Conservation (phyloP, 2,797 vertebrate genomes). For the Darevskia nairensis region DNA sequence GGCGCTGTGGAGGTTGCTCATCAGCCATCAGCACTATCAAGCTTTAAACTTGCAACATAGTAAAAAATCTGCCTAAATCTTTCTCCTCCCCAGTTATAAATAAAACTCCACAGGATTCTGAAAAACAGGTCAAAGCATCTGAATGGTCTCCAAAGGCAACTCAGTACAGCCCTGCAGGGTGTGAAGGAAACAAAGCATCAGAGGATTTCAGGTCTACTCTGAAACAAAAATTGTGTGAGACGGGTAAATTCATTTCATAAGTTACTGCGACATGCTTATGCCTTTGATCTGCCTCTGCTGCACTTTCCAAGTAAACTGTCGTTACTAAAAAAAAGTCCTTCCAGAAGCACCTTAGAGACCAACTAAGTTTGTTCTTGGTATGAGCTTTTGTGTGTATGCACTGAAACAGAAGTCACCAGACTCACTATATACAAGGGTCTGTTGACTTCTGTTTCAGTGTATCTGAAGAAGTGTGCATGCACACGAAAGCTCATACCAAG, state of each 20-base stretch:
- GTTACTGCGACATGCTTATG: not conserved
- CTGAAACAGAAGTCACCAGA: too few relatives aligned
- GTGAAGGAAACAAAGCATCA: not conserved
- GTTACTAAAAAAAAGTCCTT: not conserved
- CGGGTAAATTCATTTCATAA: not conserved
- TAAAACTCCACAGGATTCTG: not conserved
- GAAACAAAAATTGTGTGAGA: conserved; percentile 2
- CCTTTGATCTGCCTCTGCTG: not conserved
- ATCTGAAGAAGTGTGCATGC: too few relatives aligned
- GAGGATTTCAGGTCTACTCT: not conserved
- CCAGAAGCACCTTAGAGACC: too few relatives aligned
- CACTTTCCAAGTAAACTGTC: not conserved
- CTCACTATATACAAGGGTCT: too few relatives aligned
- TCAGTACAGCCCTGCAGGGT: not conserved
- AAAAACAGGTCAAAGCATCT: not conserved
- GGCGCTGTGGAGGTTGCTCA: too few relatives aligned
- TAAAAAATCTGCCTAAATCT: not conserved
- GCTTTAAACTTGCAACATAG: not conserved
- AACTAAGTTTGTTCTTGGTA: too few relatives aligned
- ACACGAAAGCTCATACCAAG: too few relatives aligned
- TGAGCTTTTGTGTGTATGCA: too few relatives aligned
- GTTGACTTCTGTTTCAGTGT: too few relatives aligned
- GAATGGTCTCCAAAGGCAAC: not conserved
- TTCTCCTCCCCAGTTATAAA: not conserved
- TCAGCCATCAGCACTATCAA: not conserved